Conservation (phyloP, 2,888 invertebrate genomes). For the Nomada hirtipes region DNA sequence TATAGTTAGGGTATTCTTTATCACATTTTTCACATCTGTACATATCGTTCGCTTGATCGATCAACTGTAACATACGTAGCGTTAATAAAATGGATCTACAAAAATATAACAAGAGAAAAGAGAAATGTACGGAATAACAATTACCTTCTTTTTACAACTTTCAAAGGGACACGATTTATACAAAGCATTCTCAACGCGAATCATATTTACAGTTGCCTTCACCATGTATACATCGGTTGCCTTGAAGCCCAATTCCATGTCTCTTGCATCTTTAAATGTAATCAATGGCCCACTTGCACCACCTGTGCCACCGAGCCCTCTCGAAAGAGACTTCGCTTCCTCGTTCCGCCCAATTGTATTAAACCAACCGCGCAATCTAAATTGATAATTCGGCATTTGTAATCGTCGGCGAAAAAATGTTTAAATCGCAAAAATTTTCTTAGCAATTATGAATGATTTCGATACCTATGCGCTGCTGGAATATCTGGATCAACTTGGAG, state of each 20-base stretch:
- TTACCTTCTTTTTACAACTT: constrained; percentile 96
- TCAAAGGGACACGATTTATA: constrained; percentile 96
- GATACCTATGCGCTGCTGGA: constrained; percentile 90
- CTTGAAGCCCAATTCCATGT: constrained; percentile 89
- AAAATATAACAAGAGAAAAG: not conserved
- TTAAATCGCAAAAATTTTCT: not conserved
- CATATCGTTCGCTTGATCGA: constrained; percentile 94
- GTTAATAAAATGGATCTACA: not conserved
- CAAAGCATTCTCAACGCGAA: constrained; percentile 92
- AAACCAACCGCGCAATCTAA: constrained; percentile 94
- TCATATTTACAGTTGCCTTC: constrained; percentile 91
- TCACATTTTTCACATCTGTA: constrained; percentile 98
- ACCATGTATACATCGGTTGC: constrained; percentile 91
- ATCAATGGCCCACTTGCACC: constrained; percentile 88
- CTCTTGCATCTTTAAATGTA: constrained; percentile 90
- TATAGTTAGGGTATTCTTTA: constrained; percentile 92
- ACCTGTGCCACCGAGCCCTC: constrained; percentile 82
- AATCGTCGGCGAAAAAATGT: not conserved
- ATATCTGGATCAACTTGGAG: constrained; percentile 95
- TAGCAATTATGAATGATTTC: not conserved
- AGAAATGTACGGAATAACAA: not conserved
- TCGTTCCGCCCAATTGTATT: constrained; percentile 90
- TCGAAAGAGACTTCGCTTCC: constrained; percentile 87
- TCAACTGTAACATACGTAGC: constrained; percentile 84
- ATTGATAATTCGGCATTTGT: not conserved